Percentiles rank a stretch among this genome's conserved stretches.
These are phyloP conservation scores for Thereva nobilitata DNA, from an alignment of 2,888 invertebrate genomes.

Conservation along the genomic window DNA sequence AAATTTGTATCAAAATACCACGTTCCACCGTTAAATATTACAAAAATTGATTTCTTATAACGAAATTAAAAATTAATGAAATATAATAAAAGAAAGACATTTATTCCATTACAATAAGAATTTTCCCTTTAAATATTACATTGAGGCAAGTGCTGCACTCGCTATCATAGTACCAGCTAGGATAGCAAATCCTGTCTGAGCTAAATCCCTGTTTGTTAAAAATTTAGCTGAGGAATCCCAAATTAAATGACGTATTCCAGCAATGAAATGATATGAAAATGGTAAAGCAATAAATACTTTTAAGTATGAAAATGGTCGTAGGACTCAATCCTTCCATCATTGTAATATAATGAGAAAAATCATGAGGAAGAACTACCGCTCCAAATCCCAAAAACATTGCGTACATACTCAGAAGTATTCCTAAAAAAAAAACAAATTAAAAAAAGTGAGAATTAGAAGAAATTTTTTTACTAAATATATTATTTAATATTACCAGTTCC, in stretches of 20 bases:
- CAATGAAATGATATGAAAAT: conserved; percentile 75
- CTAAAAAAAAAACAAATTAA: no score
- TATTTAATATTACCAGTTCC: background rate
- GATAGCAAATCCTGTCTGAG: conserved; percentile 52
- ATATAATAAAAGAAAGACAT: no score
- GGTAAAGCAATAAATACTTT: conserved; percentile 78
- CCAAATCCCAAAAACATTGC: conserved; percentile 59
- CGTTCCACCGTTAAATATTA: no score
- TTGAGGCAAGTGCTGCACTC: conserved; percentile 49
- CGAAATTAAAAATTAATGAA: no score
- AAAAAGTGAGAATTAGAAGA: background rate
- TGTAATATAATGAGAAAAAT: conserved; percentile 62
- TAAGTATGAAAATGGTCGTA: conserved; percentile 40
- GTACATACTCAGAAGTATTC: background rate
- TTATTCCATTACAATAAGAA: background rate
- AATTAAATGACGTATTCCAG: conserved; percentile 83
- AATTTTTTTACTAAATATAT: background rate
- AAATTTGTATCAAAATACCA: no score
- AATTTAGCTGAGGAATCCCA: conserved; percentile 72
- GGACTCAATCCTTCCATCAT: conserved; percentile 56
- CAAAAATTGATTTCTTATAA: no score
- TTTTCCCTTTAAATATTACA: background rate
- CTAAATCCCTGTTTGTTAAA: conserved; percentile 5
- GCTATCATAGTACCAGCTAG: conserved; percentile 63
- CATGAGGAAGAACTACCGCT: conserved; percentile 61